These are phyloP conservation scores for Chorisops tibialis DNA, from an alignment of 2,888 invertebrate genomes.

Conservation along the genomic window DNA sequence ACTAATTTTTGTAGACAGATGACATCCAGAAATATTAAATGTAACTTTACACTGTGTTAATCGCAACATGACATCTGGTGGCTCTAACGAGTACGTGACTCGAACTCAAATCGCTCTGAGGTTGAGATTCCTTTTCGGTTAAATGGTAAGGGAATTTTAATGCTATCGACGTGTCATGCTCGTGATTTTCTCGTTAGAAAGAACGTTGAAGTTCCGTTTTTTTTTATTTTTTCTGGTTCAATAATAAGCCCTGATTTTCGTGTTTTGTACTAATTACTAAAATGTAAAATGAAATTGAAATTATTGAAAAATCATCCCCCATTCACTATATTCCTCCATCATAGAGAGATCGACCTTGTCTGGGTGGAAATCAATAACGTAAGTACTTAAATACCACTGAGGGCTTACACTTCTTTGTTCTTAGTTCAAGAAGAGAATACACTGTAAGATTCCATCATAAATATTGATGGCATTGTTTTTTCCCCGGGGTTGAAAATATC, in stretches of 20 bases:
- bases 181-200: slow-evolving; percentile 14
- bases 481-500: neutral
- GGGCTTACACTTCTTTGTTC: slow-evolving; percentile 2
- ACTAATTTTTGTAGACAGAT: slow-evolving; percentile 37
- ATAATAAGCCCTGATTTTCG: neutral
- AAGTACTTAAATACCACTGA: slow-evolving; percentile 10
- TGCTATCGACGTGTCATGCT: slow-evolving; percentile 28
- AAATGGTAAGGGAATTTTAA: slow-evolving; percentile 30
- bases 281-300: neutral
- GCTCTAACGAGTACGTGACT: slow-evolving; percentile 39
- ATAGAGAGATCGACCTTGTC: neutral
- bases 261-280: slow-evolving; percentile 6
- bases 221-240: neutral
- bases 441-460: slow-evolving; percentile 17
- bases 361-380: slow-evolving; percentile 4
- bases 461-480: slow-evolving; percentile 20
- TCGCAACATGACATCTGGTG: slow-evolving; percentile 40
- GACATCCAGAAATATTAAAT: slow-evolving; percentile 34
- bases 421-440: neutral
- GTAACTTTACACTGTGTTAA: slow-evolving; percentile 39
- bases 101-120: slow-evolving; percentile 26
- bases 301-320: neutral
- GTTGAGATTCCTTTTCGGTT: neutral
- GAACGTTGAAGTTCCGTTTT: neutral
- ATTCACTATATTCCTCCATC: neutral